A percentile compares a stretch with the other conserved stretches of the same genome.
Conservation (phyloP, 2,888 invertebrate species). For the Dicyrtoma fusca region DNA sequence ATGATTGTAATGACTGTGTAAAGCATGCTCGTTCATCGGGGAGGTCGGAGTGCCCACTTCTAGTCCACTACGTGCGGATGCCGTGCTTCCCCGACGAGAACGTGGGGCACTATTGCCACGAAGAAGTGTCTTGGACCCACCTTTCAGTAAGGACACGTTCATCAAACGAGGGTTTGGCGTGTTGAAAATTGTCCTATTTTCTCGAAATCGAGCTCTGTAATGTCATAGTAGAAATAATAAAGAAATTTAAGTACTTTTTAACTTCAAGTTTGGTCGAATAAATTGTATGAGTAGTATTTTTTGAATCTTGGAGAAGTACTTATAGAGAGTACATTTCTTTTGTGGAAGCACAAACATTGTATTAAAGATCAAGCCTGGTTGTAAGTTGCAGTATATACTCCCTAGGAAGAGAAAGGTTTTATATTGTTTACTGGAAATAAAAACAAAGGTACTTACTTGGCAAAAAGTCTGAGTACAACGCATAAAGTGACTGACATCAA, state of each 20-base stretch:
- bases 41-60: conserved; percentile 27
- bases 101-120: conserved; percentile 51
- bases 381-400: too few species aligned
- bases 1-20: conserved; percentile 3
- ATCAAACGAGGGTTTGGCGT: conserved; percentile 91
- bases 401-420: too few species aligned
- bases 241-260: too few species aligned
- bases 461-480: conserved; percentile 86
- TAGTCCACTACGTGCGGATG: conserved; percentile 42
- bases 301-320: too few species aligned
- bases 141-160: conserved; percentile 64
- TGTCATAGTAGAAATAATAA: too few species aligned
- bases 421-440: too few species aligned
- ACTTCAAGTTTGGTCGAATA: too few species aligned
- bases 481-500: conserved; percentile 94
- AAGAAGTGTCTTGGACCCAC: conserved; percentile 53
- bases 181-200: conserved; percentile 90
- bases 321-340: too few species aligned
- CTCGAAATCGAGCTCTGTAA: conserved; percentile 86
- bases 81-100: conserved; percentile 52
- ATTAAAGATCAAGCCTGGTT: too few species aligned
- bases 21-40: background rate
- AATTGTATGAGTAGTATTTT: too few species aligned
- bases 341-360: too few species aligned
- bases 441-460: conserved; percentile 89